These are phyloP conservation scores for Plebejus melissa DNA, from an alignment of 2,888 invertebrate species.

Conservation along the genomic window DNA sequence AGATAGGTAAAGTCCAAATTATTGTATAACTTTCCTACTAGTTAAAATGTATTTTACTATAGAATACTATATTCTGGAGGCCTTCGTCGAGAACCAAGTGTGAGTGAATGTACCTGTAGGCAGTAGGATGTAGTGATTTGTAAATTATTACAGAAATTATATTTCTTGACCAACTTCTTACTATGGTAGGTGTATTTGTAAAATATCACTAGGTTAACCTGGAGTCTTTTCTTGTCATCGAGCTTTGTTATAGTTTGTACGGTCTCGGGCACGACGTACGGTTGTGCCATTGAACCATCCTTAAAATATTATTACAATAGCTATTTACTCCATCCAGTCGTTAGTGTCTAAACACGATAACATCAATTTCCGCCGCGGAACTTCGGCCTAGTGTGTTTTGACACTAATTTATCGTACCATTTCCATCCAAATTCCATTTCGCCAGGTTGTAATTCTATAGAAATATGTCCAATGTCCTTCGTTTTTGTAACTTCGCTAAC, in stretches of 20 bases:
- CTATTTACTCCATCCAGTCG: not conserved
- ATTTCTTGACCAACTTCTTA: slow-evolving; percentile 68
- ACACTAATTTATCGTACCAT: too few relatives aligned
- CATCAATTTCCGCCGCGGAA: too few relatives aligned
- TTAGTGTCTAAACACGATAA: too few relatives aligned
- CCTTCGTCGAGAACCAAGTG: slow-evolving; percentile 61
- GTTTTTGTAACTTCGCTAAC: not conserved
- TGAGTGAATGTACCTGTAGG: slow-evolving; percentile 32
- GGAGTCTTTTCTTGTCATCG: slow-evolving; percentile 6
- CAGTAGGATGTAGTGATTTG: slow-evolving; percentile 20
- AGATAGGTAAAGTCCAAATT: slow-evolving; percentile 19
- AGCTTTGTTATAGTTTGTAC: not conserved
- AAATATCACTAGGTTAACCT: slow-evolving; percentile 59
- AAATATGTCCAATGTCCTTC: not conserved
- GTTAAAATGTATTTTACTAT: slow-evolving; percentile 58
- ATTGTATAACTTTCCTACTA: slow-evolving; percentile 31
- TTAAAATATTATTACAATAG: not conserved
- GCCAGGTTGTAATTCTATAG: not conserved
- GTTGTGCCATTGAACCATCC: not conserved
- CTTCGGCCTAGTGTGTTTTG: too few relatives aligned
- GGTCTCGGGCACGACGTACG: not conserved
- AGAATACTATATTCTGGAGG: slow-evolving; percentile 61
- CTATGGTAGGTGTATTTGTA: slow-evolving; percentile 44
- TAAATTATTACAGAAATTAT: slow-evolving; percentile 37
- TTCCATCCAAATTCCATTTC: not conserved